These are phyloP conservation scores for Leptinotarsa rubiginosa DNA, from an alignment of 2,888 invertebrate species.

Conservation along the genomic window DNA sequence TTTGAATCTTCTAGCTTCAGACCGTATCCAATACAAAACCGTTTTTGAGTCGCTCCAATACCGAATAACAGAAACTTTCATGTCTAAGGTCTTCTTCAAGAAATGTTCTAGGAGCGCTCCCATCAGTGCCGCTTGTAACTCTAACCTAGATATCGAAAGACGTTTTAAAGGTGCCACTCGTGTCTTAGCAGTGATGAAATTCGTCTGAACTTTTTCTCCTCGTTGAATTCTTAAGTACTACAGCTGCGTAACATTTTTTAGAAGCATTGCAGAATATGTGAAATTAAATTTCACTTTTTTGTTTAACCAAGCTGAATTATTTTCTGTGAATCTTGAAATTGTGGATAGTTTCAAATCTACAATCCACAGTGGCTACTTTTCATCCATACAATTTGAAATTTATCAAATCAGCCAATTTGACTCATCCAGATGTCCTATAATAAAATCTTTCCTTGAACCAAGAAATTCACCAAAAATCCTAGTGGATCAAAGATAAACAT, in stretches of 20 bases:
- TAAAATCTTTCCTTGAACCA: too few species aligned
- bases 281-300: constrained; percentile 7
- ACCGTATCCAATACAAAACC: not conserved
- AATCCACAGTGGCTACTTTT: too few species aligned
- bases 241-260: constrained; percentile 22
- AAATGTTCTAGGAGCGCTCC: constrained; percentile 11
- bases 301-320: not conserved
- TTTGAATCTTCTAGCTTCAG: not conserved
- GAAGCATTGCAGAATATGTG: constrained; percentile 29
- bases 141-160: constrained; percentile 22
- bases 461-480: too few species aligned
- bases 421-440: too few species aligned
- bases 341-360: too few species aligned
- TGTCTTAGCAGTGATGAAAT: constrained; percentile 20
- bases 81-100: not conserved
- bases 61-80: not conserved
- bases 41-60: not conserved
- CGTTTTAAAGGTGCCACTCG: constrained; percentile 27
- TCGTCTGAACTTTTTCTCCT: not conserved
- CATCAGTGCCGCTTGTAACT: constrained; percentile 27
- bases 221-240: constrained; percentile 21
- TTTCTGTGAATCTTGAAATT: too few species aligned
- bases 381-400: too few species aligned
- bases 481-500: too few species aligned
- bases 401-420: too few species aligned